Conservation (phyloP, 2,113 vertebrate species). For the Hypanus sabinus region DNA sequence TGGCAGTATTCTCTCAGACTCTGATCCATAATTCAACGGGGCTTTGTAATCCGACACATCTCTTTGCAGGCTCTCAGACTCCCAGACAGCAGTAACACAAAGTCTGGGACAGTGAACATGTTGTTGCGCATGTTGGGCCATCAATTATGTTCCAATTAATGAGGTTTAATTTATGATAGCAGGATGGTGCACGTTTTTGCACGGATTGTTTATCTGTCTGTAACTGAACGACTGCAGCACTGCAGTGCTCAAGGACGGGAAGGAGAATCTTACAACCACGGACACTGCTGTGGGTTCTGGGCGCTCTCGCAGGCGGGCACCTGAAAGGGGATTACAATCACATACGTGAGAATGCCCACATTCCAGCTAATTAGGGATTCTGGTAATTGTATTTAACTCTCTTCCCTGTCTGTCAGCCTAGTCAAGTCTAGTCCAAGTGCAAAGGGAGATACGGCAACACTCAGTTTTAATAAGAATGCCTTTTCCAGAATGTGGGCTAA, state of each 20-base stretch:
- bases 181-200: neutral
- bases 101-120: neutral
- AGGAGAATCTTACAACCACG: too few relatives aligned
- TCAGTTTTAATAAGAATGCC: too few relatives aligned
- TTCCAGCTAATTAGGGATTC: too few relatives aligned
- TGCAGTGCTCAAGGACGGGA: neutral
- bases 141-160: constrained; percentile 30
- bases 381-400: too few relatives aligned
- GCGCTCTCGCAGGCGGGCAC: too few relatives aligned
- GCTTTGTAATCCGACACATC: neutral
- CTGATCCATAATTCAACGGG: constrained; percentile 28
- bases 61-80: neutral
- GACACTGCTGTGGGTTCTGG: too few relatives aligned
- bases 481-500: too few relatives aligned
- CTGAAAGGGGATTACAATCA: too few relatives aligned
- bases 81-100: neutral
- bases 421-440: too few relatives aligned
- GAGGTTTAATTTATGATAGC: neutral
- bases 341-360: too few relatives aligned
- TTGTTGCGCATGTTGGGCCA: neutral
- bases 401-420: too few relatives aligned
- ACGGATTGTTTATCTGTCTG: neutral
- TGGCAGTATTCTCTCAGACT: neutral
- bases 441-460: too few relatives aligned
- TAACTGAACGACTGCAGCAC: neutral